A percentile compares a stretch with the other conserved stretches of the same genome.
Evolutionary conservation across 1,140 invertebrate species (phyloP).

Genomic region (Pachypeltis micranthus): DNA sequence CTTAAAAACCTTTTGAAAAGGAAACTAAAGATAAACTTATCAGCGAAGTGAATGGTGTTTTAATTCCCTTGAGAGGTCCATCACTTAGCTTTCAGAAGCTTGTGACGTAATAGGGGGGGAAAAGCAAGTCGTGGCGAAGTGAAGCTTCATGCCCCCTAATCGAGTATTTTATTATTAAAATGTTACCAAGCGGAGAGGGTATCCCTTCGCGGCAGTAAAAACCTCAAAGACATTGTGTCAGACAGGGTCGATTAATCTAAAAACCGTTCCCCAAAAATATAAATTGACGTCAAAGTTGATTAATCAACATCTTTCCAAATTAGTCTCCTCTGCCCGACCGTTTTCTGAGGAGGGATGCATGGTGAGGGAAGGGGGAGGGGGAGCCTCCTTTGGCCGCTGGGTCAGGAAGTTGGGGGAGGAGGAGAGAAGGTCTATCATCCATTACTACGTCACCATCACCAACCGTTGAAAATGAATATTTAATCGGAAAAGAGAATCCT

Average conservation of each 20-base stretch:
- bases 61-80: background rate
- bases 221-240: conserved; percentile 8
- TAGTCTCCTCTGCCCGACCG: background rate
- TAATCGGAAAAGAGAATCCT: conserved; percentile 17
- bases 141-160: background rate
- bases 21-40: background rate
- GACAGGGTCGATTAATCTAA: conserved; percentile 2
- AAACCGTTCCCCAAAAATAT: conserved; percentile 4
- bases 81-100: conserved; percentile 4
- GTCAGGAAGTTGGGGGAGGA: background rate
- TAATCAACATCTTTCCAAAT: conserved; percentile 12
- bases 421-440: conserved; percentile 15
- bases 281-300: conserved; percentile 17
- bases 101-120: too few species aligned
- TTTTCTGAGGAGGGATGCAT: background rate
- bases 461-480: conserved; percentile 19
- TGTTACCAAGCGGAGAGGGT: background rate
- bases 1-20: background rate
- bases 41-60: background rate
- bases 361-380: background rate
- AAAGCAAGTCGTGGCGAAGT: background rate
- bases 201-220: background rate
- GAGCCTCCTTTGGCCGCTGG: background rate
- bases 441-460: conserved; percentile 15
- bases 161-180: conserved; percentile 10